A percentile compares a stretch with the other conserved stretches of the same genome.
phyloP scores from a whole-genome alignment of 2,113 vertebrate genomes.

The Psilopsiagon aurifrons region DNA sequence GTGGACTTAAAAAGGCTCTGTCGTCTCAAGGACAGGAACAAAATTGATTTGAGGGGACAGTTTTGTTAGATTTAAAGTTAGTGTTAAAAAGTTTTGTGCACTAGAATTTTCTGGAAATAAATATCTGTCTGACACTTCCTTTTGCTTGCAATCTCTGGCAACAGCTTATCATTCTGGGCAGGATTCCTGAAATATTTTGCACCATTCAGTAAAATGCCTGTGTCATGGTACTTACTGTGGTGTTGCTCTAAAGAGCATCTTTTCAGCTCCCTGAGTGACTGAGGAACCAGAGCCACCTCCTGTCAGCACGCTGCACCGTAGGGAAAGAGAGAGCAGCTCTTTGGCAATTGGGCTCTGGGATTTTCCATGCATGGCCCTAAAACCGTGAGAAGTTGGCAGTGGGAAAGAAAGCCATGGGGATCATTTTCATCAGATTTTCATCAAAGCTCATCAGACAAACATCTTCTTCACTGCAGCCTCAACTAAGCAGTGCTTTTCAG shows the following conservation, averaged over 20 bases:
- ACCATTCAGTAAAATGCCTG: fast-evolving
- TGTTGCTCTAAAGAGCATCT: neutral
- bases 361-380: neutral
- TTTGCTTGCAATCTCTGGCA: neutral
- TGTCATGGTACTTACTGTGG: fast-evolving
- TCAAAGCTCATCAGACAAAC: neutral
- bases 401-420: neutral
- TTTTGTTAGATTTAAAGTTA: neutral
- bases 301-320: fast-evolving
- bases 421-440: fast-evolving
- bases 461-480: neutral
- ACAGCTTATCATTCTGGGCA: neutral
- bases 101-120: neutral
- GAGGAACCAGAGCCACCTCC: neutral
- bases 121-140: neutral
- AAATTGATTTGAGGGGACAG: constrained; percentile 9
- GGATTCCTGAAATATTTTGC: neutral
- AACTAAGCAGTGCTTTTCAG: fast-evolving
- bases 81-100: neutral
- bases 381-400: neutral
- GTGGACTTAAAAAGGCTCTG: constrained; percentile 5
- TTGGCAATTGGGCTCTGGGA: neutral
- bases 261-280: fast-evolving
- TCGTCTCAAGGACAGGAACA: constrained; percentile 26
- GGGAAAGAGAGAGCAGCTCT: fast-evolving